These are phyloP conservation scores for Dolichomitus sp. DNA, from an alignment of 2,888 invertebrate genomes.

Conservation along the genomic window DNA sequence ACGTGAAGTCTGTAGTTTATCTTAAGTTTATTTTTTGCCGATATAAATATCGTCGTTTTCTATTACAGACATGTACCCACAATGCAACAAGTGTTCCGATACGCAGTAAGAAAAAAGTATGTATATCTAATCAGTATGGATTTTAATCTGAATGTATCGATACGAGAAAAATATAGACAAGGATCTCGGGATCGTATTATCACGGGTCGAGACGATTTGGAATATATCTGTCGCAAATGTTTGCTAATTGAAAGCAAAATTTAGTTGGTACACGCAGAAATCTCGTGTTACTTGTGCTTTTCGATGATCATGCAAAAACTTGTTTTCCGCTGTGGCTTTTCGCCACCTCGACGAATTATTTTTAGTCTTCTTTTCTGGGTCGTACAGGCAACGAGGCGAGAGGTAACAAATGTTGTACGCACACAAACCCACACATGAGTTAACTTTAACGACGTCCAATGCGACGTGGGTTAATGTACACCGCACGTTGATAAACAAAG, in stretches of 20 bases:
- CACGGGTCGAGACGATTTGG: background rate
- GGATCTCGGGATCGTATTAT: constrained; percentile 6
- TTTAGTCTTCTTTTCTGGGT: constrained; percentile 73
- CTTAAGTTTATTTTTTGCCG: constrained; percentile 5
- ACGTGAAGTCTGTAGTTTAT: background rate
- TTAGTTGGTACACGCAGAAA: background rate
- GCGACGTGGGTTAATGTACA: constrained; percentile 38
- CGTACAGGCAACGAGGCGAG: constrained; percentile 46
- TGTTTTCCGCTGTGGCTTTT: constrained; percentile 27
- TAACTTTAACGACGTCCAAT: constrained; percentile 6
- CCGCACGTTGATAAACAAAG: constrained; percentile 54
- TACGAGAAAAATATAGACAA: background rate
- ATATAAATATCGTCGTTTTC: background rate
- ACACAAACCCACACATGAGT: background rate
- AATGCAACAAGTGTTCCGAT: constrained; percentile 8
- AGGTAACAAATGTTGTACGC: constrained; percentile 16
- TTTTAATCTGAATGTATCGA: constrained; percentile 13
- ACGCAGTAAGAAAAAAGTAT: background rate
- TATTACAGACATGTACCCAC: background rate
- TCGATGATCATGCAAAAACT: constrained; percentile 16
- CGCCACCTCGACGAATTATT: constrained; percentile 65
- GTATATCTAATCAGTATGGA: constrained; percentile 30
- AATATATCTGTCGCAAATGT: background rate
- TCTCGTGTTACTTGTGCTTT: background rate
- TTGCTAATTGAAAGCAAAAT: background rate